Evolutionary conservation across 2,888 invertebrate genomes (phyloP), one percentile per base, ranked within the genome.

Genomic region (Agelastica alni): DNA sequence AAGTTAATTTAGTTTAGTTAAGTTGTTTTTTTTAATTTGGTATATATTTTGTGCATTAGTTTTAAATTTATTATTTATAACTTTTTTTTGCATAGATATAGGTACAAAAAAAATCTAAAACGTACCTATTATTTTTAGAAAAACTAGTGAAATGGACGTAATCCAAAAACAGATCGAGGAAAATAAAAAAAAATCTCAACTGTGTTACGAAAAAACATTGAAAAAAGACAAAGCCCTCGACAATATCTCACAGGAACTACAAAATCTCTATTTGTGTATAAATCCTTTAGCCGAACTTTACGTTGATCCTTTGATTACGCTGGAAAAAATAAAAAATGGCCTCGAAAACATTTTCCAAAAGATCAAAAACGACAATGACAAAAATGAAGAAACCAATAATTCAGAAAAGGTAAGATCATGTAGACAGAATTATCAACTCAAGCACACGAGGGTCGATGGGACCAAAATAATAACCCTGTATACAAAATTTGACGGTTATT

Each of bases 101-200:
- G n/a, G n/a, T n/a, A n/a, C n/a, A n/a, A n/a, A n/a, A n/a, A n/a
- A n/a, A n/a, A n/a, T 31, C 9, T 10, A 20, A 32, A 32, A 13
- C 18, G 4, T 12, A 41, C 12, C 28, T 18, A 30, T 20, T n/a
- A n/a, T n/a, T 46, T 56, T 56, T 66, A 91, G 91, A 56, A 88
- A 87, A 60, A 85, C 87, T 65, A 88, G 88, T 62, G 84, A 87
- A 67, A 82, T 89, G 54, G 85, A 84, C 48, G 79, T 81, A 22
- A 70, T 88, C 0, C 87, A 87, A 71, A 75, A 74, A 2, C 78
- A 81, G 59, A 88, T 89, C 54, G 71, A 76, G 16, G 74, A 77
- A 34, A 81, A 85, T 56, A 72, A 72, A n/a, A 57, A 69, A 14
- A 78, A 78, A 5, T 77, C 78, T 17, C 66, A 74, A 36, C 71